A percentile compares a stretch with the other conserved stretches of the same genome.
Evolutionary conservation across 2,888 invertebrate genomes (phyloP).

Genomic region (Cynaeus angustus): DNA sequence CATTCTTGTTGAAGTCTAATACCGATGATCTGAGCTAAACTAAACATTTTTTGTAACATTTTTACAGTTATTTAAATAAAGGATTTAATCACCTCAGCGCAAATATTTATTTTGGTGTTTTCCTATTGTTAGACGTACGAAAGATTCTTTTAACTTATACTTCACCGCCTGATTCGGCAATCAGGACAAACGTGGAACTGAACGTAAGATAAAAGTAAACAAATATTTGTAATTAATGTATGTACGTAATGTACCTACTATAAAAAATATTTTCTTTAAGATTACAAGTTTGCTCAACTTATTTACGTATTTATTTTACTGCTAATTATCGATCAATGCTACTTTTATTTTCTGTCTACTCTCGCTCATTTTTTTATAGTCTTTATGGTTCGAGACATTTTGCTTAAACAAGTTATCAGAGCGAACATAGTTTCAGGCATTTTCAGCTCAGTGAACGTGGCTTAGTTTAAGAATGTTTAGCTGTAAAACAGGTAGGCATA

Average conservation of each 20-base stretch:
- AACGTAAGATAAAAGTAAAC: slow-evolving; percentile 3
- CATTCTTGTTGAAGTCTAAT: neutral
- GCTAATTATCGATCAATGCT: slow-evolving; percentile 2
- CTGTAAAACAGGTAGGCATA: slow-evolving; percentile 46
- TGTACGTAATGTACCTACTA: slow-evolving; percentile 8
- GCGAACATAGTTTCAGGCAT: slow-evolving; percentile 10
- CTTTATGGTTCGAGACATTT: slow-evolving; percentile 11
- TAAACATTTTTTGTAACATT: slow-evolving; percentile 8
- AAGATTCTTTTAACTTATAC: neutral
- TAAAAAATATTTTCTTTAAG: slow-evolving; percentile 23
- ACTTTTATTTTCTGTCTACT: neutral
- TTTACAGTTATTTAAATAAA: slow-evolving; percentile 12
- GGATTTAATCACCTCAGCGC: slow-evolving; percentile 8
- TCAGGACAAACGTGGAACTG: neutral
- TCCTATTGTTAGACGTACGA: neutral
- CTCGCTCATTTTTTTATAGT: no score
- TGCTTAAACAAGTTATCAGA: slow-evolving; percentile 29
- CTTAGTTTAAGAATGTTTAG: slow-evolving; percentile 42
- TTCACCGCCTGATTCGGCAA: neutral
- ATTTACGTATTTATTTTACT: slow-evolving; percentile 18
- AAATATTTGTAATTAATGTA: slow-evolving; percentile 24
- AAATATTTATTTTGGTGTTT: slow-evolving; percentile 8
- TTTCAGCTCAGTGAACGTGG: slow-evolving; percentile 24
- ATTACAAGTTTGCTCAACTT: slow-evolving; percentile 19
- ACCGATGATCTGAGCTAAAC: neutral